A percentile compares a stretch with the other conserved stretches of the same genome.
phyloP scores from a whole-genome alignment of 2,113 vertebrate species.

The Candoia aspera region DNA sequence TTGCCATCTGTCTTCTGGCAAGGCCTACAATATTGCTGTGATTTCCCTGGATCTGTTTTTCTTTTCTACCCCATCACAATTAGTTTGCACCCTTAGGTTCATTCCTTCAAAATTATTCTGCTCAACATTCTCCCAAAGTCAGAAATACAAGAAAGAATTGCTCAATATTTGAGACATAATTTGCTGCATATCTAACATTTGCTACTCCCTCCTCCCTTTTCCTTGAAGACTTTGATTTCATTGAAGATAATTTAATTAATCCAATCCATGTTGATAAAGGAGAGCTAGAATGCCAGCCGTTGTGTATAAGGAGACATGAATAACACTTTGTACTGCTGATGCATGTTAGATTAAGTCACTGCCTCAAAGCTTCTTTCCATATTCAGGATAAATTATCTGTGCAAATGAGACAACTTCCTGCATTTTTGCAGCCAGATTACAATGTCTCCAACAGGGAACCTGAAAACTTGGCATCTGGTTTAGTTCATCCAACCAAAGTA shows the following conservation, averaged over 20 bases:
- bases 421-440: constrained; percentile 40
- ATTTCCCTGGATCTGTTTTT: constrained; percentile 18
- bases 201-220: background rate
- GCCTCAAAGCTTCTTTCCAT: constrained; percentile 50
- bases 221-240: constrained; percentile 37
- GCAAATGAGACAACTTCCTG: constrained; percentile 40
- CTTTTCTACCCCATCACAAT: background rate
- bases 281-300: constrained; percentile 43
- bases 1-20: constrained; percentile 29
- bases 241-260: constrained; percentile 59
- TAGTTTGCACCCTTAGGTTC: background rate
- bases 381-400: constrained; percentile 54
- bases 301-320: constrained; percentile 24
- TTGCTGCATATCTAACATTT: background rate
- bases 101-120: background rate
- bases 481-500: constrained; percentile 35
- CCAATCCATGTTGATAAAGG: constrained; percentile 48
- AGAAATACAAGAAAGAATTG: background rate
- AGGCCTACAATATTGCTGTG: background rate
- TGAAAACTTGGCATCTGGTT: constrained; percentile 51
- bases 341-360: constrained; percentile 52
- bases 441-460: constrained; percentile 41
- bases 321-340: constrained; percentile 43
- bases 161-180: background rate
- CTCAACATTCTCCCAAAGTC: background rate